These are phyloP conservation scores for Phengaris arion DNA, from an alignment of 2,888 invertebrate species.

Conservation along the genomic window DNA sequence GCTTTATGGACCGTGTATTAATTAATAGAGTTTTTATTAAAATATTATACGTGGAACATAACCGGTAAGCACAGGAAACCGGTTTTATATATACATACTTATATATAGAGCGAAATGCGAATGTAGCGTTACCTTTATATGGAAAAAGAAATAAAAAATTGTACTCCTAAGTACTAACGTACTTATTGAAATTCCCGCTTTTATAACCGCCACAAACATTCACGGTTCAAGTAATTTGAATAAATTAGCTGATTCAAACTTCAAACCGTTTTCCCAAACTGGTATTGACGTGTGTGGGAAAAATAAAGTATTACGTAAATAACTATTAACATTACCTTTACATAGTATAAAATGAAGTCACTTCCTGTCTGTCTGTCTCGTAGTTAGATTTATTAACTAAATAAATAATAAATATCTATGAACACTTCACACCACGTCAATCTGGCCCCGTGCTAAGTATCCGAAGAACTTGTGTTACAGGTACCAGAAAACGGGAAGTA, in stretches of 20 bases:
- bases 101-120: not conserved
- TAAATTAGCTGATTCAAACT: not conserved
- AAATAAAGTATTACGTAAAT: not conserved
- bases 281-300: not conserved
- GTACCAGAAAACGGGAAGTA: too few species aligned
- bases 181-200: not conserved
- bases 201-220: not conserved
- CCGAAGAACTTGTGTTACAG: too few species aligned
- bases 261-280: not conserved
- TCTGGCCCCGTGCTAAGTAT: too few species aligned
- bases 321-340: too few species aligned
- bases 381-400: too few species aligned
- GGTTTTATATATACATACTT: not conserved
- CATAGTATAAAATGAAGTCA: too few species aligned
- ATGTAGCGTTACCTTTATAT: not conserved
- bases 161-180: not conserved
- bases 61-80: not conserved
- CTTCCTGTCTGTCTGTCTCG: too few species aligned
- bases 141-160: not conserved
- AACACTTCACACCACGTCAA: too few species aligned
- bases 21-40: constrained; percentile 3
- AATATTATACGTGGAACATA: not conserved
- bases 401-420: too few species aligned
- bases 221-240: not conserved
- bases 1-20: not conserved